Conservation (phyloP, 2,888 invertebrate genomes). For the Thysanoteuthis rhombus region DNA sequence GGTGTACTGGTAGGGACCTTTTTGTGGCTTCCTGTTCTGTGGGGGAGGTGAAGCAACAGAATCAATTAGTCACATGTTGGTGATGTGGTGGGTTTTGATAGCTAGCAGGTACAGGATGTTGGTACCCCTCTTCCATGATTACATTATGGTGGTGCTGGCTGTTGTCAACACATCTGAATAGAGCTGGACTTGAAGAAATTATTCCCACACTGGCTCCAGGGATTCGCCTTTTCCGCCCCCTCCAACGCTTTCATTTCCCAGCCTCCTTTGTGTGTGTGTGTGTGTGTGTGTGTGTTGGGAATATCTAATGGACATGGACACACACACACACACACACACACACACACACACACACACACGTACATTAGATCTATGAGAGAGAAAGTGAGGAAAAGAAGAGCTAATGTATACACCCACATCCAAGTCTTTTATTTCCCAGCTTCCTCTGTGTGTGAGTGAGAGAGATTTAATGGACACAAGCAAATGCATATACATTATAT, state of each 20-base stretch:
- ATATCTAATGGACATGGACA: no score
- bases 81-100: not conserved
- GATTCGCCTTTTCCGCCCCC: not conserved
- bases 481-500: not conserved
- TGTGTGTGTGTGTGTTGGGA: not conserved
- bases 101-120: not conserved
- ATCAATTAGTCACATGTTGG: not conserved
- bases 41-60: not conserved
- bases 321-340: no score
- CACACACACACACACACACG: not conserved
- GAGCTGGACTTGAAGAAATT: not conserved
- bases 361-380: no score
- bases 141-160: not conserved
- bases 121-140: not conserved
- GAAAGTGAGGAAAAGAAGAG: no score
- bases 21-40: not conserved
- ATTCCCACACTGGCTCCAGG: not conserved
- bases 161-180: not conserved
- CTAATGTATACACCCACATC: no score
- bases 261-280: not conserved
- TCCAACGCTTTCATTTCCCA: not conserved
- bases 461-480: not conserved
- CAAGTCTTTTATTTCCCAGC: no score
- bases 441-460: no score
- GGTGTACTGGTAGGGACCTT: not conserved